Base-by-base conservation (phyloP, 92 coral and sea anemone species). In the Nematostella vectensis region DNA sequence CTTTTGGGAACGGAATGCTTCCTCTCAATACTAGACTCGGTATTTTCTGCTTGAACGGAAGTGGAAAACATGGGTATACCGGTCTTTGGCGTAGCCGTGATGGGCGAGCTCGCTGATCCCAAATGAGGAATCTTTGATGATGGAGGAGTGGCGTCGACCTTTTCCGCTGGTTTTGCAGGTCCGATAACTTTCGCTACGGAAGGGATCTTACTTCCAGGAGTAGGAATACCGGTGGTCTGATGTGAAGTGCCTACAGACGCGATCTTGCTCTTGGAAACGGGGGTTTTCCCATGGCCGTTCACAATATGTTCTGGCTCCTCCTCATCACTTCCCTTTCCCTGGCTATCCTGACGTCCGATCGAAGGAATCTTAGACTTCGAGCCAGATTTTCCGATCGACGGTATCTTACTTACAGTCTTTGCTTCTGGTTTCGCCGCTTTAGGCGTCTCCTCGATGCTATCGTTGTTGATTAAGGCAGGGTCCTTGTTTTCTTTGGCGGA, bases 401-500 rank as follows among this genome's bases (percentile, higher is more conserved):
- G 95, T 23, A 85, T 85, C 36, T 77, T 78, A 55, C 83, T 85
- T 21, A 66, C 40, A 28, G 51, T 64, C n/a, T n/a, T n/a, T n/a
- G n/a, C n/a, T 19, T 18, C 42, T 6, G 23, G 51, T 51, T 51
- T 42, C 37, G 44, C 43, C 55, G 59, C 70, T 19, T 73, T 79
- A 31, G 39, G 47, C 13, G 65, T 42, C 33, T 79, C 87, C 18
- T 72, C 80, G 6, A 23, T 30, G 47, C 70, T 33, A 24, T 29
- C 47, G 23, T 57, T 48, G 20, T 31, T 25, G 40, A 19, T 40
- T 11, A 45, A 45, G 13, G 65, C 60, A 15, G 95, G 95, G 49
- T 85, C 88, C 50, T 85, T 70, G 59, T 85, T 85, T 71, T 85
- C 95, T 47, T 85, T 85, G 1, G 95, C 80, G 2, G 88, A 72